Percentiles rank a stretch among this genome's conserved stretches.
Evolutionary conservation across 2,888 invertebrate genomes (phyloP).

Genomic region (Ormyrus rosae): DNA sequence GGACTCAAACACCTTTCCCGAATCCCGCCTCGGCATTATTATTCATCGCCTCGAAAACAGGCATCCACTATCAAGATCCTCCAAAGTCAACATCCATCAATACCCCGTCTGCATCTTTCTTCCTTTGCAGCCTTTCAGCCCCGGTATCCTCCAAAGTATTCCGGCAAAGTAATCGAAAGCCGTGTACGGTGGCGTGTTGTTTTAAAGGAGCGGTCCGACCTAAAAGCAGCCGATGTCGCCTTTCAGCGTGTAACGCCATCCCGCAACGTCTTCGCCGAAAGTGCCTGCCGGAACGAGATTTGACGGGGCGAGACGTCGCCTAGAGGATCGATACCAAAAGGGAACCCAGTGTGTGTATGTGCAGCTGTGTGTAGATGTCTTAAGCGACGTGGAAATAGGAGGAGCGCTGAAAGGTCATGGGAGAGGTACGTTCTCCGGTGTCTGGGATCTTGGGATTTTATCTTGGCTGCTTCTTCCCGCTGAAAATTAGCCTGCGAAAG

Average conservation of each 20-base stretch:
- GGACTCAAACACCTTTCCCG: too few species aligned
- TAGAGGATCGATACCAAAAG: conserved; percentile 36
- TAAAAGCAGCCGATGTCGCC: neutral
- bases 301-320: conserved; percentile 20
- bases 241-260: neutral
- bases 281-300: conserved; percentile 34
- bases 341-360: neutral
- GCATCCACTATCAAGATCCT: too few species aligned
- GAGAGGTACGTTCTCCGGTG: too few species aligned
- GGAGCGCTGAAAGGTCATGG: conserved; percentile 43
- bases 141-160: too few species aligned
- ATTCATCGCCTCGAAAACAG: too few species aligned
- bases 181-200: neutral
- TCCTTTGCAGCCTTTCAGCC: too few species aligned
- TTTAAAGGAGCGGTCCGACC: neutral
- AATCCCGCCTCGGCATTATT: too few species aligned
- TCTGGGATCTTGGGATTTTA: too few species aligned
- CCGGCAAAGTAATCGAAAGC: neutral
- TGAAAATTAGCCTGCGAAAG: too few species aligned
- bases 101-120: too few species aligned
- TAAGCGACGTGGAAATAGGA: conserved; percentile 30
- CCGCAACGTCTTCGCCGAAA: conserved; percentile 25
- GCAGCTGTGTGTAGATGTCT: neutral
- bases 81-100: too few species aligned
- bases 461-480: too few species aligned